These are phyloP conservation scores for Cottus gobio DNA, from an alignment of 2,113 vertebrate species.

Conservation along the genomic window DNA sequence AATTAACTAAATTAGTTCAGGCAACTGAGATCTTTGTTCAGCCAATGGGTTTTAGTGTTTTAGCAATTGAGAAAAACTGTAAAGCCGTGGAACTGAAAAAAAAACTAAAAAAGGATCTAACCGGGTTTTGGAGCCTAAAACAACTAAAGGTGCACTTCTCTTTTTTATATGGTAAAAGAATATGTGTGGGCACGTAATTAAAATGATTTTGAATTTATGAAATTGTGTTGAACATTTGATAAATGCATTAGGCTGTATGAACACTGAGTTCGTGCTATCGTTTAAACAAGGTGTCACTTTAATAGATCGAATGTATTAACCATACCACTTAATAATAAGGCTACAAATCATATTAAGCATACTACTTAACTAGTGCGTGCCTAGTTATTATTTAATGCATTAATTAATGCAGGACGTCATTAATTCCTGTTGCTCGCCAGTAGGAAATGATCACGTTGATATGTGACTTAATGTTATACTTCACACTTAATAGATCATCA, in stretches of 20 bases:
- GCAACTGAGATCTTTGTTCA: too few species aligned
- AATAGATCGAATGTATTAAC: neutral
- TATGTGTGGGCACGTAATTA: neutral
- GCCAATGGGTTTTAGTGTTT: too few species aligned
- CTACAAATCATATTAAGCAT: neutral
- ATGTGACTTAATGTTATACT: neutral
- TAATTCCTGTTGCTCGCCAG: neutral
- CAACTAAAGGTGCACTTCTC: neutral
- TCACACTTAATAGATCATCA: neutral
- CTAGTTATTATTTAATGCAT: neutral
- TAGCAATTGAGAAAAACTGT: too few species aligned
- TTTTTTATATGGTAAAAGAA: neutral
- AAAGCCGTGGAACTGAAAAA: neutral
- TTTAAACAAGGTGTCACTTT: neutral
- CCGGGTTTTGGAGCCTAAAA: neutral
- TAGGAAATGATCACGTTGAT: neutral
- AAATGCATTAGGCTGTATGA: neutral
- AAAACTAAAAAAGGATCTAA: neutral
- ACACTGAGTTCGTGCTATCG: neutral
- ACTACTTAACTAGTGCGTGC: neutral
- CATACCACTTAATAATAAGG: neutral
- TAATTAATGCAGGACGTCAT: neutral
- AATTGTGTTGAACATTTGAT: neutral
- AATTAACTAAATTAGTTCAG: too few species aligned
- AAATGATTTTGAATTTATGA: neutral